These are phyloP conservation scores for Stenodera caucasica DNA, from an alignment of 2,888 invertebrate species.

Conservation along the genomic window DNA sequence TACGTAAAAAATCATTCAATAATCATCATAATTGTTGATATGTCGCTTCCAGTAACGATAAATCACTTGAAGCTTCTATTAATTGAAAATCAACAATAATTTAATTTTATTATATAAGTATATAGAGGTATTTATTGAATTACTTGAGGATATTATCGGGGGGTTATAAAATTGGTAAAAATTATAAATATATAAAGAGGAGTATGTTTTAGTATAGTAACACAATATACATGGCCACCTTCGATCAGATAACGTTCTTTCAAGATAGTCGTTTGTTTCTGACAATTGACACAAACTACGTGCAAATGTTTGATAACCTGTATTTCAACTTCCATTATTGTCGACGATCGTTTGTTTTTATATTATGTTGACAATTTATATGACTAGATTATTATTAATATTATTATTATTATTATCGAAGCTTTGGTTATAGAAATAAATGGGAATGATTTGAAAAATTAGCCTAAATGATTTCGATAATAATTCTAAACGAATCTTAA, in stretches of 20 bases:
- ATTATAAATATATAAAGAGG: neutral
- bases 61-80: conserved; percentile 33
- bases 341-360: conserved; percentile 42
- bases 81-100: conserved; percentile 34
- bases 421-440: neutral
- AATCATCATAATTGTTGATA: conserved; percentile 29
- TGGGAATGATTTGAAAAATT: too few species aligned
- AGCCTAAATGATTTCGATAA: too few species aligned
- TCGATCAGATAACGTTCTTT: conserved; percentile 46
- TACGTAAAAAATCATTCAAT: conserved; percentile 5
- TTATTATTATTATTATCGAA: neutral
- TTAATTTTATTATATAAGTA: neutral
- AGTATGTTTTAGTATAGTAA: neutral
- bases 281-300: conserved; percentile 53
- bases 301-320: conserved; percentile 54
- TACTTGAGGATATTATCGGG: neutral
- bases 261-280: conserved; percentile 48
- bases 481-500: too few species aligned
- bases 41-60: conserved; percentile 39
- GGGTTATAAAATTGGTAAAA: too few species aligned
- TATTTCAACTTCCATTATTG: conserved; percentile 53
- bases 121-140: neutral
- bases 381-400: neutral
- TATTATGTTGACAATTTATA: conserved; percentile 15
- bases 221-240: conserved; percentile 38